Evolutionary conservation across 2,113 vertebrate genomes (phyloP).

Genomic region (Equus quagga): DNA sequence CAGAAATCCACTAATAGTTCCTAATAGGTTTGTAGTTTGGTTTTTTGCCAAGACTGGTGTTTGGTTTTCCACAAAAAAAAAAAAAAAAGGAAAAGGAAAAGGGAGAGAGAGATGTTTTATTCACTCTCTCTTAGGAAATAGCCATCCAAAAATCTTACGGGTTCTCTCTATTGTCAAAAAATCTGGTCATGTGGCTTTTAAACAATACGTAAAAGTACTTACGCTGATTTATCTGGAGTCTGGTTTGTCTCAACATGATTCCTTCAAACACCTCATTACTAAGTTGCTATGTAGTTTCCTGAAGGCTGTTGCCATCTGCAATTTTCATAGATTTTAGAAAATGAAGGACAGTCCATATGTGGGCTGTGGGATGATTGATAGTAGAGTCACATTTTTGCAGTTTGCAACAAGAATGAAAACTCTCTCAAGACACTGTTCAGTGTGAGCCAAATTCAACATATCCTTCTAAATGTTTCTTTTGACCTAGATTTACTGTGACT

Average conservation of each 20-base stretch:
- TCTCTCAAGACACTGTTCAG: constrained; percentile 30
- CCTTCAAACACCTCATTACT: constrained; percentile 71
- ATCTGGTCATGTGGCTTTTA: constrained; percentile 3
- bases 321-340: constrained; percentile 62
- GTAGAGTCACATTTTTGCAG: constrained; percentile 43
- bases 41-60: constrained; percentile 23
- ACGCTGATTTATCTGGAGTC: constrained; percentile 59
- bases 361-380: not conserved
- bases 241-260: constrained; percentile 62
- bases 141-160: not conserved
- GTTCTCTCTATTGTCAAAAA: constrained; percentile 25
- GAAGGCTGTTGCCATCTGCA: constrained; percentile 57
- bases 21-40: not conserved
- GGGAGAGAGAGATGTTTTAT: not conserved
- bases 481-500: constrained; percentile 1
- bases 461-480: constrained; percentile 34
- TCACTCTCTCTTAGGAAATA: not conserved
- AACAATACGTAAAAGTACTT: constrained; percentile 58
- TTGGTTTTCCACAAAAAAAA: not conserved
- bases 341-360: constrained; percentile 26
- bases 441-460: constrained; percentile 13
- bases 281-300: constrained; percentile 52
- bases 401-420: not conserved
- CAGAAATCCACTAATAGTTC: not conserved
- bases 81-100: not conserved